Evolutionary conservation across 2,888 invertebrate genomes (phyloP).

Genomic region (Mesopsocus fuscifrons): DNA sequence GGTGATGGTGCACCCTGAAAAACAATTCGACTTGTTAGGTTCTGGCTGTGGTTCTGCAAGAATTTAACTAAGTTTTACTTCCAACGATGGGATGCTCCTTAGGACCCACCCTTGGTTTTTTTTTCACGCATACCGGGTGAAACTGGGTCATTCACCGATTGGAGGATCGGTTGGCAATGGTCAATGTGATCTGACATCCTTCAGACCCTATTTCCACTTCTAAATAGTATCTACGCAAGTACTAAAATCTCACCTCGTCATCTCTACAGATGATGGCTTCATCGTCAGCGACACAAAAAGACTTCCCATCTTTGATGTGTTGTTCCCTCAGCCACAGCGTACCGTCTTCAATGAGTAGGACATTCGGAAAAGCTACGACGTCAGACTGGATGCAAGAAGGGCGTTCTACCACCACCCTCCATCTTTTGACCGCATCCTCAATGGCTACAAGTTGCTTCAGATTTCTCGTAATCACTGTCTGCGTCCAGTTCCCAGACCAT

Average conservation of each 20-base stretch:
- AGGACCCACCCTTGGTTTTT: no score
- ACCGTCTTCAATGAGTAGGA: neutral
- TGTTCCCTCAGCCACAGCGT: neutral
- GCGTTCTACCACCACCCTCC: neutral
- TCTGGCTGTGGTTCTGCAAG: no score
- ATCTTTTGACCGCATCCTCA: neutral
- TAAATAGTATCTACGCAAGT: no score
- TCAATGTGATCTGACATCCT: no score
- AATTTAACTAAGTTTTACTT: no score
- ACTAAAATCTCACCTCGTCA: no score
- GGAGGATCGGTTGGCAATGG: no score
- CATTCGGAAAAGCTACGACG: neutral
- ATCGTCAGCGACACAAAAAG: neutral
- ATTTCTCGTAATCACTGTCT: neutral
- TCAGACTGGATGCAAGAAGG: neutral
- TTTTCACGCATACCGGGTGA: no score
- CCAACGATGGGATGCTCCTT: no score
- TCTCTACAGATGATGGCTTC: neutral
- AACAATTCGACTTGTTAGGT: no score
- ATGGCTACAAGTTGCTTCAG: neutral
- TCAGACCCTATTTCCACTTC: no score
- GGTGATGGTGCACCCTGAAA: slow-evolving; percentile 2
- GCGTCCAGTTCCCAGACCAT: neutral
- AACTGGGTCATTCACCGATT: no score
- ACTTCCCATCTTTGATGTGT: neutral